These are phyloP conservation scores for Hoplostethus mediterraneus DNA, from an alignment of 2,797 vertebrate genomes.

Conservation along the genomic window DNA sequence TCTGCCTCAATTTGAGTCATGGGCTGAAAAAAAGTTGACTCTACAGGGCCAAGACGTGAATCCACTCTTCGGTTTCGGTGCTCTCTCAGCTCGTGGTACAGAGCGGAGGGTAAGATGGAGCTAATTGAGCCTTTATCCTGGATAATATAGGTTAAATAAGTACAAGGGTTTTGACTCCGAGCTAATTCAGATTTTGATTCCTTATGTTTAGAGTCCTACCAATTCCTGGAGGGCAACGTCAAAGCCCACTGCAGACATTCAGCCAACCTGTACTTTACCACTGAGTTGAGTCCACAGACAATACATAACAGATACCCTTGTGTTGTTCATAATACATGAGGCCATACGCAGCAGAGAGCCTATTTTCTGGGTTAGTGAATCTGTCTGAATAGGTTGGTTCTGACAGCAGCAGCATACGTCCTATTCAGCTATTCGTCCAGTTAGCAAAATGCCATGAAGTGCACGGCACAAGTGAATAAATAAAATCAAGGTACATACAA, in stretches of 20 bases:
- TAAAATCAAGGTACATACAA: no score
- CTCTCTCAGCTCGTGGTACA: no score
- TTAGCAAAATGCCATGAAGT: no score
- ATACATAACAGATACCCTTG: neutral
- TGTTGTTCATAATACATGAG: slow-evolving; percentile 46
- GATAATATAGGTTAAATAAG: slow-evolving; percentile 3
- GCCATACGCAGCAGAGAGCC: slow-evolving; percentile 8
- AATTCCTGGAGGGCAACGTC: slow-evolving; percentile 11
- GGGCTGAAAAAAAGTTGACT: neutral
- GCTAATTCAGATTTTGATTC: slow-evolving; percentile 13
- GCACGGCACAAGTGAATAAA: no score
- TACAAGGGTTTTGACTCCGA: slow-evolving; percentile 14
- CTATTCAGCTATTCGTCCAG: slow-evolving; percentile 22
- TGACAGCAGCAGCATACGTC: slow-evolving; percentile 18
- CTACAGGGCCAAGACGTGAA: neutral
- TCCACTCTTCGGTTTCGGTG: neutral
- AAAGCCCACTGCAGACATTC: slow-evolving; percentile 11
- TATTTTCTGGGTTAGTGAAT: slow-evolving; percentile 52
- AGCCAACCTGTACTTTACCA: slow-evolving; percentile 13
- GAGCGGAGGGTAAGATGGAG: neutral
- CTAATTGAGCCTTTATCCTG: neutral
- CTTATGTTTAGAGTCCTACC: neutral
- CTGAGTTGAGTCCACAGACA: slow-evolving; percentile 31
- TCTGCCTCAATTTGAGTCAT: neutral
- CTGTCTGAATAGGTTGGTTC: slow-evolving; percentile 42